Conservation (phyloP, 2,888 invertebrate genomes). For the Ernsta delagoae region DNA sequence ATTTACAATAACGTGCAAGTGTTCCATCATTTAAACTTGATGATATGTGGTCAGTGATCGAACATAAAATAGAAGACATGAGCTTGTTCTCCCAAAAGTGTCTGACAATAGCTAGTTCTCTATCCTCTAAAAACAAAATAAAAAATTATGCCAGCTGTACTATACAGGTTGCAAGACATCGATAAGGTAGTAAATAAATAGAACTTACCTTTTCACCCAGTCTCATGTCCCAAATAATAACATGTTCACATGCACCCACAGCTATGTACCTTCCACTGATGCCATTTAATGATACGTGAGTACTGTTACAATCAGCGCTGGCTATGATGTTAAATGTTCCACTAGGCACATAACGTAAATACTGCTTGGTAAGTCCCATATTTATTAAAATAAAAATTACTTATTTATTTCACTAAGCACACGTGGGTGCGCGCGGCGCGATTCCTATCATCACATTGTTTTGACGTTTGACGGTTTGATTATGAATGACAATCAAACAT, state of each 20-base stretch:
- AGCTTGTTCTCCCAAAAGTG: no score
- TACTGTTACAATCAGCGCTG: slow-evolving; percentile 91
- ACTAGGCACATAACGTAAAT: slow-evolving; percentile 93
- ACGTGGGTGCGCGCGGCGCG: slow-evolving; percentile 1
- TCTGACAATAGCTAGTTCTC: no score
- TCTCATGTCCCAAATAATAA: slow-evolving; percentile 97
- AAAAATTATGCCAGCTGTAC: no score
- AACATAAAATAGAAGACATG: no score
- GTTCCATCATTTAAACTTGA: no score
- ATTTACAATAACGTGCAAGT: no score
- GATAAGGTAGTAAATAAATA: background rate
- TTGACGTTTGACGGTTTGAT: no score
- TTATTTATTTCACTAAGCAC: background rate
- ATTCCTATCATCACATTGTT: no score
- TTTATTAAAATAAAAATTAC: background rate
- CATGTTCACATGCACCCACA: slow-evolving; percentile 97
- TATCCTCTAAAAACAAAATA: no score
- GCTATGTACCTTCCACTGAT: slow-evolving; percentile 94
- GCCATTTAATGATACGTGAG: slow-evolving; percentile 91
- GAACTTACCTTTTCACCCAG: slow-evolving; percentile 89
- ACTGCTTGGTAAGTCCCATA: slow-evolving; percentile 97
- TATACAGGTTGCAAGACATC: no score
- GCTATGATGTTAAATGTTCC: slow-evolving; percentile 96
- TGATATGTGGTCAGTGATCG: no score
- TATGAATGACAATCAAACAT: no score